Base-by-base conservation (phyloP, 2,888 invertebrate genomes). In the Caradrina kadenii region DNA sequence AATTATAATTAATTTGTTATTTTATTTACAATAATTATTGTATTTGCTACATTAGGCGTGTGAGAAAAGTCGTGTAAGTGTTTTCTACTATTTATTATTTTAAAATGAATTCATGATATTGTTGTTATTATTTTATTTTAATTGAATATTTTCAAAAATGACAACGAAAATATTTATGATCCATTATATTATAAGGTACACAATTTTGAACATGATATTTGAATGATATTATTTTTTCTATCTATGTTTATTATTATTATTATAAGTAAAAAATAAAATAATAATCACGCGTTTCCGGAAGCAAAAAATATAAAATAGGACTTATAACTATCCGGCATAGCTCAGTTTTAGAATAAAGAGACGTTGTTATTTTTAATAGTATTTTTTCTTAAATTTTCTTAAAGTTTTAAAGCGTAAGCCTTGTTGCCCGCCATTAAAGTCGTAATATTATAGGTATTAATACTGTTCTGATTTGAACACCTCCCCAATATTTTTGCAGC, bases 281-380 rank as follows among this genome's bases (percentile, higher is more conserved):
- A 80, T 11, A 63, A 60, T 84, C 85, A 87, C 85, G 90, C 87
- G 87, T 88, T 87, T 85, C 87, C 87, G 78, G 89, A 89, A 91
- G 91, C 91, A 89, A 90, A 88, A 85, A 71, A 85, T 80, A 85
- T 79, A 71, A 85, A 82, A 80, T 86, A 79, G 83, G 87, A 87
- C 75, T 87, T 85, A 45, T 45, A 45, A 88, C 79, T 90, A 93
- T 93, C 95, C 95, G 94, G 94, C 95, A 88, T 95, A 94, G 94
- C 92, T 92, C 94, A 87, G 83, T 89, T 88, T 92, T 91, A 89
- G 87, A 90, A 88, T 88, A 90, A 89, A 93, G 95, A 95, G 95
- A 95, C 95, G 93, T 83, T 87, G 77, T 87, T 87, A 35, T 76
- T 49, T 77, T 88, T 85, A 83, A 82, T 73, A 60, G 22, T 71